Evolutionary conservation across 2,113 vertebrate genomes (phyloP), one percentile per base, ranked within the genome.

Genomic region (Hirundichthys speculiger): DNA sequence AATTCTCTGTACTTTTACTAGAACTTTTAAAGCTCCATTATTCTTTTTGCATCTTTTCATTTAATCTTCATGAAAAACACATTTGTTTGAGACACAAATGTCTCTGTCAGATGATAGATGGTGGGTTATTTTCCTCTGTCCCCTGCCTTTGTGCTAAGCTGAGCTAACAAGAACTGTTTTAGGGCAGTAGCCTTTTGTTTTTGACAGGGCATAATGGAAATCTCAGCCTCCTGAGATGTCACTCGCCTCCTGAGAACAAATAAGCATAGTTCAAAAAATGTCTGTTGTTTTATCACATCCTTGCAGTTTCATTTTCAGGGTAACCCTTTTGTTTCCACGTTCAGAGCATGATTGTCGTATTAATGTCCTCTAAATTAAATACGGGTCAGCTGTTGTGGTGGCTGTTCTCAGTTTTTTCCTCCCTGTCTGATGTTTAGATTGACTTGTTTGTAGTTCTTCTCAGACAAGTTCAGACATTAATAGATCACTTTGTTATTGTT

Each of bases 361-460:
- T 13, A 42, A 19, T 30, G 19, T 16, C 15, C 24, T 7, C 30
- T 52, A 15, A 6, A 9, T 20, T 1, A 30, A 52, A 24, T 8
- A 25, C 39, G 25, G 19, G 48, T 54, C 22, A 56, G 16, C 14
- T 19, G 24, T 5, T 66, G 40, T 15, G 39, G 1, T 27, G 27
- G 27, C 27, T 3, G 6, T 34, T 34, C 30, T 34, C 30, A 7
- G 30, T 2, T 10, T 2, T 10, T 34, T 34, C 30, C 6, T 43
- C 13, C 20, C 15, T 43, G 12, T 60, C 13, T 41, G 0, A 27
- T 30, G 25, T 61, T 64, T 15, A 52, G 49, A 64, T 52, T 30
- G 53, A 74, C 49, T 59, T 48, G 38, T 59, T 76, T 73, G 50
- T 7, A 48, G 49, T 49, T 65, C 18, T 8, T 21, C 24, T 77